Percentiles rank a stretch among this genome's conserved stretches.
These are phyloP conservation scores for Oscarella lobularis DNA, from an alignment of 37 sponge, comb jelly and placozoan genomes.

Conservation along the genomic window DNA sequence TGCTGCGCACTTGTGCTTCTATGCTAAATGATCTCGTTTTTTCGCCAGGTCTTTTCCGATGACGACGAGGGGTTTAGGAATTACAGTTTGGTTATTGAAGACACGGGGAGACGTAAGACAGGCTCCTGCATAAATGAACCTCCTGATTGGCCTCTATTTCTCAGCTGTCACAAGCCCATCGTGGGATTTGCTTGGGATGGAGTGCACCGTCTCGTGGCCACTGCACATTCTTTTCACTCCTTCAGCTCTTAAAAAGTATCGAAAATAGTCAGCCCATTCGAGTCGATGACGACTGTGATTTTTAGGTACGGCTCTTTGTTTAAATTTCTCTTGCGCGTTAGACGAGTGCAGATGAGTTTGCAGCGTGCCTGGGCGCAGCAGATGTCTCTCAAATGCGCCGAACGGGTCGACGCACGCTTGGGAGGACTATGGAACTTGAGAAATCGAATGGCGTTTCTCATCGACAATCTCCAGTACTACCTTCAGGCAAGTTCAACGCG, in stretches of 20 bases:
- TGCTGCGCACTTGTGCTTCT: too few relatives aligned
- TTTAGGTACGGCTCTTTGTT: constrained; percentile 76
- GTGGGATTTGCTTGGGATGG: background rate
- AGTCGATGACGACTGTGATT: background rate
- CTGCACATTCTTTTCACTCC: constrained; percentile 79
- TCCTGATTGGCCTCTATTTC: too few relatives aligned
- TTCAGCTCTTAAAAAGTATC: constrained; percentile 59
- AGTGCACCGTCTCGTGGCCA: constrained; percentile 34
- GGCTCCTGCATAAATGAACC: too few relatives aligned
- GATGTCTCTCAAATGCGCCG: constrained; percentile 25
- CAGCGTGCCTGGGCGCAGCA: constrained; percentile 68
- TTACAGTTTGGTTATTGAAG: background rate
- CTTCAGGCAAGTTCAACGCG: constrained; percentile 53
- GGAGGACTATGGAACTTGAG: constrained; percentile 52
- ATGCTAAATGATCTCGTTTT: too few relatives aligned
- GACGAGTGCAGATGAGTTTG: constrained; percentile 51
- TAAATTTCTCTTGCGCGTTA: constrained; percentile 47
- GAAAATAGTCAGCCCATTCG: too few relatives aligned
- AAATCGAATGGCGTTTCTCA: constrained; percentile 78
- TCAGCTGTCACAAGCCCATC: background rate
- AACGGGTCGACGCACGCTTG: background rate
- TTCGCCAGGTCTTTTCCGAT: background rate
- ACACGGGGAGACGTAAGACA: too few relatives aligned
- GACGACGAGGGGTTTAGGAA: background rate
- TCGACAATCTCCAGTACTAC: constrained; percentile 92